Conservation (phyloP, 2,797 vertebrate species). For the Anomalospiza imberbis region DNA sequence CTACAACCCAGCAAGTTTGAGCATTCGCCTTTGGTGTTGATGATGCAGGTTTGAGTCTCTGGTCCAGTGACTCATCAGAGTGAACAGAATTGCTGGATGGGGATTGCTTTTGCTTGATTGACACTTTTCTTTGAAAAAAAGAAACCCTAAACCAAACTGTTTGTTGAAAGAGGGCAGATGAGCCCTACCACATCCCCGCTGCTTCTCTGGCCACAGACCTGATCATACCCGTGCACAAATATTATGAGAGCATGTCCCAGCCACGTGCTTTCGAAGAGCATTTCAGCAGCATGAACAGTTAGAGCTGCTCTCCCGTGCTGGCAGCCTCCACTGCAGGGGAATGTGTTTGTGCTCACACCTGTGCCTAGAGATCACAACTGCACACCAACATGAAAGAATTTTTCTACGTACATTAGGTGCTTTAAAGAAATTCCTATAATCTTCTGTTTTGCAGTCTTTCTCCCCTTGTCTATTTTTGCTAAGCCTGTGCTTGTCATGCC, state of each 20-base stretch:
- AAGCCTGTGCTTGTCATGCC: background rate
- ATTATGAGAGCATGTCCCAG: background rate
- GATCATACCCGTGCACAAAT: background rate
- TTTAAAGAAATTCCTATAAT: background rate
- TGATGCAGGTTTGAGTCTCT: background rate
- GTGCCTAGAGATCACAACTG: background rate
- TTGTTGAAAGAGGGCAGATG: background rate
- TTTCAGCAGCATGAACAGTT: background rate
- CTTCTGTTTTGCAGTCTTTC: background rate
- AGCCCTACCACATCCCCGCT: background rate
- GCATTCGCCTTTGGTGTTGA: background rate
- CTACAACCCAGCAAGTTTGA: background rate
- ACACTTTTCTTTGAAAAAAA: background rate
- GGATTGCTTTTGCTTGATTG: background rate
- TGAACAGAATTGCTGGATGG: background rate
- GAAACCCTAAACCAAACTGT: background rate
- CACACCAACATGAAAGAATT: background rate
- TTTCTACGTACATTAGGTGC: background rate
- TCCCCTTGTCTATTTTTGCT: background rate
- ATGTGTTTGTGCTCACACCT: constrained; percentile 11
- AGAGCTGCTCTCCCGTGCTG: background rate
- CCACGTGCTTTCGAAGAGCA: background rate
- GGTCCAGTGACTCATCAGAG: background rate
- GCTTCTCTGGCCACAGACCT: background rate
- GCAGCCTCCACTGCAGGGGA: background rate